Conservation (phyloP, 1,140 invertebrate species). For the Trachelipus rathkii region DNA sequence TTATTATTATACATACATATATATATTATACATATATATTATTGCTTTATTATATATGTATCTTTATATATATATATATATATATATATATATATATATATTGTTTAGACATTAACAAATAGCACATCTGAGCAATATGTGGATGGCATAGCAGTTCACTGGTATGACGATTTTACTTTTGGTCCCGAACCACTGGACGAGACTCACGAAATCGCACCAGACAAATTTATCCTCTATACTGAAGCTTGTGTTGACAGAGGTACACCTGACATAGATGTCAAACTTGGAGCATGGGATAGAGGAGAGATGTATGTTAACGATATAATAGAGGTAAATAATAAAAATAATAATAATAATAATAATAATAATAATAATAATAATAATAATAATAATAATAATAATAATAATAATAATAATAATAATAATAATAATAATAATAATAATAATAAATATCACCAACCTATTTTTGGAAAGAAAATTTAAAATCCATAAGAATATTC, state of each 20-base stretch:
- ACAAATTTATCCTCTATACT: slow-evolving; percentile 69
- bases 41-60: not conserved
- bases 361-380: too few species aligned
- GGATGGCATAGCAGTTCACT: slow-evolving; percentile 74
- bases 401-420: too few species aligned
- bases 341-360: too few species aligned
- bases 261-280: slow-evolving; percentile 58
- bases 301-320: slow-evolving; percentile 64
- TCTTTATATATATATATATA: not conserved
- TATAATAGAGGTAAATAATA: slow-evolving; percentile 58
- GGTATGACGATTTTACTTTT: slow-evolving; percentile 62
- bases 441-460: too few species aligned
- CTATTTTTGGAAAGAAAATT: too few species aligned
- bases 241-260: slow-evolving; percentile 65
- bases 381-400: too few species aligned
- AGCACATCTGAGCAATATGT: slow-evolving; percentile 55
- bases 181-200: slow-evolving; percentile 55
- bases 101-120: not conserved
- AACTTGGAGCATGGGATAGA: slow-evolving; percentile 68
- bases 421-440: too few species aligned
- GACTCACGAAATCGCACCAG: slow-evolving; percentile 59
- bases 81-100: not conserved
- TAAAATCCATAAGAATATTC: too few species aligned
- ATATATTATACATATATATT: slow-evolving; percentile 2
- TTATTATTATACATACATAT: not conserved